A percentile compares a stretch with the other conserved stretches of the same genome.
Evolutionary conservation across 2,888 invertebrate species (phyloP).

Genomic region (Athetis lepigone): DNA sequence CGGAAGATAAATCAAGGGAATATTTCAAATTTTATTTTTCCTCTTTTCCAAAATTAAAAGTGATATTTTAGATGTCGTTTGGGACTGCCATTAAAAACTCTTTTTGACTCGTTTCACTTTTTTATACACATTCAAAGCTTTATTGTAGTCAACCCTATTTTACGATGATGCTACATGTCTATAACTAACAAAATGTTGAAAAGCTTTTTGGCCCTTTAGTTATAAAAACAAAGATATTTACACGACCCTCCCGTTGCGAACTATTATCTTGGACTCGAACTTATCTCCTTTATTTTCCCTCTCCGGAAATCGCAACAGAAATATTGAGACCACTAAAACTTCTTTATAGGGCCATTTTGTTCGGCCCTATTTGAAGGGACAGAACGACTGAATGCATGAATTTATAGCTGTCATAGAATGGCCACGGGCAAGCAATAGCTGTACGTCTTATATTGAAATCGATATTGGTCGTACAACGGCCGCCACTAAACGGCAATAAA

Average conservation of each 20-base stretch:
- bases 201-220: constrained; percentile 18
- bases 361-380: constrained; percentile 11
- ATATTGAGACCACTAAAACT: constrained; percentile 28
- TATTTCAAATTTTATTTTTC: constrained; percentile 23
- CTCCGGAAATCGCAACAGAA: constrained; percentile 23
- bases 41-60: constrained; percentile 1
- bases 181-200: constrained; percentile 15
- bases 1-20: constrained; percentile 41
- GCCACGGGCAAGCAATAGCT: constrained; percentile 1
- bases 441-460: constrained; percentile 11
- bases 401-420: constrained; percentile 23
- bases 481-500: constrained; percentile 13
- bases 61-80: neutral
- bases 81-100: neutral
- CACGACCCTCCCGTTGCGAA: constrained; percentile 15
- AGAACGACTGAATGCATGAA: constrained; percentile 22
- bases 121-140: neutral
- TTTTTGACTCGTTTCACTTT: neutral
- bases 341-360: constrained; percentile 23
- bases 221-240: constrained; percentile 26
- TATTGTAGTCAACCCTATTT: neutral
- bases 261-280: constrained; percentile 29
- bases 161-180: neutral
- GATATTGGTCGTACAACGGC: constrained; percentile 9
- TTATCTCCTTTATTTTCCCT: constrained; percentile 21